Conservation (phyloP, 2,888 invertebrate species). For the Tachina fera region DNA sequence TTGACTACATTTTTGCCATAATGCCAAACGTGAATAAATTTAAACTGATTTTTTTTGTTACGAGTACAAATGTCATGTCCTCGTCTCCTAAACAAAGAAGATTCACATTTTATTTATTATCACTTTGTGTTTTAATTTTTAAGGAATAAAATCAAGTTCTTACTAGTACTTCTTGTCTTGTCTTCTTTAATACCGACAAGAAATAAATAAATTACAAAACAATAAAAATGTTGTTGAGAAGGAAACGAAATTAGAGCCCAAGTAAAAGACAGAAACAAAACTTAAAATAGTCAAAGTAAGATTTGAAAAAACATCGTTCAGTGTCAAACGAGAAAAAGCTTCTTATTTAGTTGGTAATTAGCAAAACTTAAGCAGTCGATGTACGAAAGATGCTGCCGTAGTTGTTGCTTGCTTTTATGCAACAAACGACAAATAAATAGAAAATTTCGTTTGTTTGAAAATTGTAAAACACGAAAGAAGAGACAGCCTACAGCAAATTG, state of each 20-base stretch:
- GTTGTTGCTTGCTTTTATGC: constrained; percentile 44
- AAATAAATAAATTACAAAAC: constrained; percentile 67
- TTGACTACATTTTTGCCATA: constrained; percentile 24
- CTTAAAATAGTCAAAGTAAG: constrained; percentile 59
- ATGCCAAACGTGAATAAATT: constrained; percentile 53
- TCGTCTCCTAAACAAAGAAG: constrained; percentile 50
- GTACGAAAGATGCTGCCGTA: background rate
- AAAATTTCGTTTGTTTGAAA: constrained; percentile 65
- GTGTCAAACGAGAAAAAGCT: constrained; percentile 67
- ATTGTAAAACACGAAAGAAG: constrained; percentile 71
- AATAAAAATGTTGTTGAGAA: background rate
- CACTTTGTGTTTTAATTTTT: constrained; percentile 43
- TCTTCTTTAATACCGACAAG: constrained; percentile 68
- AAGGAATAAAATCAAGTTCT: constrained; percentile 21
- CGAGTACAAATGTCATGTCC: constrained; percentile 69
- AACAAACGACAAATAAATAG: constrained; percentile 52
- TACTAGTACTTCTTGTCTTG: constrained; percentile 54
- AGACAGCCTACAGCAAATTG: constrained; percentile 71
- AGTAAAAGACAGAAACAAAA: constrained; percentile 36
- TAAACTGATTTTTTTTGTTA: constrained; percentile 37
- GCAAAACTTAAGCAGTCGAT: constrained; percentile 63
- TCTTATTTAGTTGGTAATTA: constrained; percentile 69
- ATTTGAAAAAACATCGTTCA: constrained; percentile 58
- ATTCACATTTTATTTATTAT: constrained; percentile 65
- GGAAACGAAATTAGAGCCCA: background rate